Evolutionary conservation across 2,797 vertebrate species (phyloP), one percentile per base, ranked within the genome.

Genomic region (Clarias platycephalus): DNA sequence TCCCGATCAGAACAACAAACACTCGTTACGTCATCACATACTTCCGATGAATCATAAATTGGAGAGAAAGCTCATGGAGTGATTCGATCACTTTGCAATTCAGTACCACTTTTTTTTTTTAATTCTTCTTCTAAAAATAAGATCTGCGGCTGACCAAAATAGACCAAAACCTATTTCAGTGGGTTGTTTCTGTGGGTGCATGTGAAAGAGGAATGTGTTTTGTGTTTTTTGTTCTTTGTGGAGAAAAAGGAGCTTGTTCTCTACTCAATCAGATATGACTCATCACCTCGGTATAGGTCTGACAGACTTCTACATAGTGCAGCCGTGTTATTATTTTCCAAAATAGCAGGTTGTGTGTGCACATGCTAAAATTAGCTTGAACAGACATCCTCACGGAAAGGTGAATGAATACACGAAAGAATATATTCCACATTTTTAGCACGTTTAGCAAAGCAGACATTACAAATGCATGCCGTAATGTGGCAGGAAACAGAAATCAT

Each of bases 51-150:
- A 90, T 94, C 93, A 94, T 90, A 80, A 87, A 49, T 89, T 91
- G 60, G 81, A 34, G 40, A 83, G 83, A 83, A 85, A 85, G 82
- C 80, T 84, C 85, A 89, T 64, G 80, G 87, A 87, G 89, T 94
- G 93, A 95, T 91, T 92, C 92, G 93, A 94, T 92, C 90, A 91
- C 93, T 92, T 88, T 90, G 92, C 93, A 94, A 95, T 93, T 92
- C 85, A 92, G 88, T 80, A 78, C 92, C 93, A 91, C 90, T 92
- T 93, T 91, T 91, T 91, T 94, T 44, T 8, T 37, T 37, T 31
- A 5, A 9, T 44, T 44, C 40, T 49, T 44, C 93, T 91, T 91
- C 93, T 94, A 94, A 94, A 94, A 94, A 95, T 95, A 94, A 93
- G 89, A 89, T 82, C 72, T 75, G 16, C 82, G 83, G 90, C 83